Conservation (phyloP, 2,113 vertebrate species). For the Austrofundulus limnaeus region DNA sequence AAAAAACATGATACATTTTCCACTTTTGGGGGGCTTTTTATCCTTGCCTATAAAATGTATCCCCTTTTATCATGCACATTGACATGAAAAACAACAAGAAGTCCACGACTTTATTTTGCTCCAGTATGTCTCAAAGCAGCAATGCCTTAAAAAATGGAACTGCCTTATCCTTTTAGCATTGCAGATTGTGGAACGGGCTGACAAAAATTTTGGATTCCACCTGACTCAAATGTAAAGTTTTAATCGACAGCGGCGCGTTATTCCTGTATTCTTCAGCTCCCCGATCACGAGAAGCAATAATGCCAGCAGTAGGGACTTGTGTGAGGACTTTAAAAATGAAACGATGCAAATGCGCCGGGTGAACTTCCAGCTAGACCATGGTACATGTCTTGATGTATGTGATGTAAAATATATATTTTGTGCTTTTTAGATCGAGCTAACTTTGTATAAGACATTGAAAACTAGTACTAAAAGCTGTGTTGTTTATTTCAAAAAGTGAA, state of each 20-base stretch:
- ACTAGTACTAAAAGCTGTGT: conserved; percentile 81
- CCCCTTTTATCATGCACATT: conserved; percentile 33
- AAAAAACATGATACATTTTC: conserved; percentile 42
- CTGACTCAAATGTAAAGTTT: conserved; percentile 58
- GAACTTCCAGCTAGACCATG: conserved; percentile 76
- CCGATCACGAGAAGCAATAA: conserved; percentile 85
- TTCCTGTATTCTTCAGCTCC: conserved; percentile 57
- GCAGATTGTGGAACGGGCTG: conserved; percentile 68
- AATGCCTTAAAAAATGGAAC: conserved; percentile 79
- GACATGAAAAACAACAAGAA: conserved; percentile 29
- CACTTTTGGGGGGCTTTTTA: conserved; percentile 45
- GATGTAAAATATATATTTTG: conserved; percentile 88
- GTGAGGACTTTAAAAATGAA: conserved; percentile 67
- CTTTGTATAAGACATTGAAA: conserved; percentile 84
- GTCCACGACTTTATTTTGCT: conserved; percentile 51
- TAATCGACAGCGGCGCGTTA: conserved; percentile 52
- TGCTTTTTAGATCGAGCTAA: conserved; percentile 86
- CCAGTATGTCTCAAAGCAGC: conserved; percentile 71
- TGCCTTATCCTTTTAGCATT: conserved; percentile 78
- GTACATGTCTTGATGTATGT: conserved; percentile 77
- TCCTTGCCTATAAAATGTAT: conserved; percentile 49
- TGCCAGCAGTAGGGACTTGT: conserved; percentile 74
- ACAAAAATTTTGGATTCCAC: conserved; percentile 52
- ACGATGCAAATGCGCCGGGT: conserved; percentile 81
- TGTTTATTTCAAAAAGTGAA: conserved; percentile 70